Evolutionary conservation across 2,113 vertebrate genomes (phyloP).

Genomic region (Rhodinocichla rosea): DNA sequence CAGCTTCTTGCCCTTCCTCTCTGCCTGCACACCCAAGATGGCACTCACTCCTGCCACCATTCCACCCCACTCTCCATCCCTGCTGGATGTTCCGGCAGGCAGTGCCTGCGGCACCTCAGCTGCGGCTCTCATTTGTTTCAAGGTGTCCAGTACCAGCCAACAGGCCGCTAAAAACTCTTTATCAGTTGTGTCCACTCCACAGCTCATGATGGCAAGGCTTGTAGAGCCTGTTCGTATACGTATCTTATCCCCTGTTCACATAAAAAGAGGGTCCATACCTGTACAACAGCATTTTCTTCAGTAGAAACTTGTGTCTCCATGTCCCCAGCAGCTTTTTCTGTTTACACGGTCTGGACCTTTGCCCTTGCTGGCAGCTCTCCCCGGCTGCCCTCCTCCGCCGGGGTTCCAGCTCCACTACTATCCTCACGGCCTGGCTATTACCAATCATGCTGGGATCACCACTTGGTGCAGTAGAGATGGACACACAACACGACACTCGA

Average conservation of each 20-base stretch:
- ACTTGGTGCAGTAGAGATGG: background rate
- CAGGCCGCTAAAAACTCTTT: background rate
- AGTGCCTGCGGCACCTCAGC: background rate
- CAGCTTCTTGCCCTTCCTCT: background rate
- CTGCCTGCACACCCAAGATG: background rate
- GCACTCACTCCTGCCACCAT: background rate
- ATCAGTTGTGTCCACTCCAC: background rate
- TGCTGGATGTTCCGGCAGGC: background rate
- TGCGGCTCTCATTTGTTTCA: background rate
- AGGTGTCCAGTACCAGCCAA: background rate
- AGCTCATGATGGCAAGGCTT: background rate
- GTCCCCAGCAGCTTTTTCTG: background rate
- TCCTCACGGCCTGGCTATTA: background rate
- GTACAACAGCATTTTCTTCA: background rate
- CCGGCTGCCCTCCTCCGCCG: background rate
- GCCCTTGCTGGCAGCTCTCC: background rate
- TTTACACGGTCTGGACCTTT: background rate
- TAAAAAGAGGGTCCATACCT: background rate
- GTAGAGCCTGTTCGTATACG: background rate
- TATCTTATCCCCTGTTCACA: background rate
- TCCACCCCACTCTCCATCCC: background rate
- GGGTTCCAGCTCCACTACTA: background rate
- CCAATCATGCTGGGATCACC: background rate
- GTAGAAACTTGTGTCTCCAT: background rate
- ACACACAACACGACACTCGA: rapidly evolving